Evolutionary conservation across 2,888 invertebrate species (phyloP).

Genomic region (Lottia gigantea): DNA sequence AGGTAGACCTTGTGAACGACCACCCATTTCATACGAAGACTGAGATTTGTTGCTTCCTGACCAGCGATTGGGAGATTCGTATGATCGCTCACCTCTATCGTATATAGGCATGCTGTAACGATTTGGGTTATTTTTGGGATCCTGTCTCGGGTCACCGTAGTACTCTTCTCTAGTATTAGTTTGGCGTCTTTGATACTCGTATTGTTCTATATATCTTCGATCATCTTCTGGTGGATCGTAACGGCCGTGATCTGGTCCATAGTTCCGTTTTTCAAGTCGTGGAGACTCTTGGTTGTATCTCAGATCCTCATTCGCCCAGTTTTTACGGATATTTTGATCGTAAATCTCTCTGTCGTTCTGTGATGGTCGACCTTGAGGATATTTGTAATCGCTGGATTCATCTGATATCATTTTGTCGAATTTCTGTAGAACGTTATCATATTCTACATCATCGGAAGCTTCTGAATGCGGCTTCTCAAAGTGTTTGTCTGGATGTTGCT

Average conservation of each 20-base stretch:
- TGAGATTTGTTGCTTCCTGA: constrained; percentile 13
- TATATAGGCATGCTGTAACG: constrained; percentile 17
- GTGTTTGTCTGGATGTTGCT: constrained; percentile 20
- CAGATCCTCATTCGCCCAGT: neutral
- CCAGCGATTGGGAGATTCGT: neutral
- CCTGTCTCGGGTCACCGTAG: neutral
- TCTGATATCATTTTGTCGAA: neutral
- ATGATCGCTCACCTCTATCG: neutral
- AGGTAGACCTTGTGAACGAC: neutral
- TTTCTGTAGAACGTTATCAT: neutral
- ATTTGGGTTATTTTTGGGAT: neutral
- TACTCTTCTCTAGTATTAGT: neutral
- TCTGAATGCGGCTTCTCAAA: neutral
- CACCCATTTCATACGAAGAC: constrained; percentile 17
- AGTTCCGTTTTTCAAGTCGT: neutral
- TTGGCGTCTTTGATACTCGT: neutral
- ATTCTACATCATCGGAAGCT: neutral
- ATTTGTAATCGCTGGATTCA: neutral
- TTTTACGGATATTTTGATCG: neutral
- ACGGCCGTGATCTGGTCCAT: neutral
- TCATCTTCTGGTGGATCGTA: constrained; percentile 11
- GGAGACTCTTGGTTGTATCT: neutral
- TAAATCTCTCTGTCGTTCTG: neutral
- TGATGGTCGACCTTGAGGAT: neutral
- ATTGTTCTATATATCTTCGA: constrained; percentile 27